Evolutionary conservation across 2,113 vertebrate genomes (phyloP), one percentile per base, ranked within the genome.

Genomic region (Pavo muticus): DNA sequence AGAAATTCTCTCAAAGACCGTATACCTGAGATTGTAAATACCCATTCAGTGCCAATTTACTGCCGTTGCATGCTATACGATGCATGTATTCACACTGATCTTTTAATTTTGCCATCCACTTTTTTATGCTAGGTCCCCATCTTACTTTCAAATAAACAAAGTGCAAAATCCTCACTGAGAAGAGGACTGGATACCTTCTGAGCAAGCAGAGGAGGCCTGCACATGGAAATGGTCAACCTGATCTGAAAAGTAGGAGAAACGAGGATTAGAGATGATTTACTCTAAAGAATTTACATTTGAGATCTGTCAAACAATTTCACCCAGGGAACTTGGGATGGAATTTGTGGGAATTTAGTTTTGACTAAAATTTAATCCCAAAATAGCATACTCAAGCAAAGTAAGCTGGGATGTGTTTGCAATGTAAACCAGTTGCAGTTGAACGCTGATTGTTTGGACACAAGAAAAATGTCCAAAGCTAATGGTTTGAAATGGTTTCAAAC

Each of bases 311-410:
- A 65, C 24, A 70, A 90, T 84, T n/a, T 68, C 25, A 72, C 3
- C 0, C 3, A 4, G 37, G 7, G 6, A 14, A 42, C 14, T 64
- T 68, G 11, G 37, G 7, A 29, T 8, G 11, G 39, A 64, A 63
- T 27, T 63, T 63, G 24, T 40, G 61, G 61, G 35, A 63, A 64
- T 40, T 29, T 11, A 64, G 27, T 19, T 69, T 30, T 48, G 11
- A 88, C 29, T 37, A 83, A 88, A 93, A 65, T 48, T 25, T 85
- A 79, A 94, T 60, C 32, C 18, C 57, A 52, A 39, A 45, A 78
- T 0, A 82, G 39, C 88, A 78, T 18, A 74, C 2, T 12, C 7
- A 54, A 89, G 65, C 52, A 16, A 83, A 73, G 54, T 15, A 88
- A 80, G 32, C 20, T 63, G 30, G 37, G 69, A 73, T 69, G 30